Percentiles rank a stretch among this genome's conserved stretches.
phyloP scores from a whole-genome alignment of 2,888 invertebrate genomes.

The Sarcophaga caerulescens region DNA sequence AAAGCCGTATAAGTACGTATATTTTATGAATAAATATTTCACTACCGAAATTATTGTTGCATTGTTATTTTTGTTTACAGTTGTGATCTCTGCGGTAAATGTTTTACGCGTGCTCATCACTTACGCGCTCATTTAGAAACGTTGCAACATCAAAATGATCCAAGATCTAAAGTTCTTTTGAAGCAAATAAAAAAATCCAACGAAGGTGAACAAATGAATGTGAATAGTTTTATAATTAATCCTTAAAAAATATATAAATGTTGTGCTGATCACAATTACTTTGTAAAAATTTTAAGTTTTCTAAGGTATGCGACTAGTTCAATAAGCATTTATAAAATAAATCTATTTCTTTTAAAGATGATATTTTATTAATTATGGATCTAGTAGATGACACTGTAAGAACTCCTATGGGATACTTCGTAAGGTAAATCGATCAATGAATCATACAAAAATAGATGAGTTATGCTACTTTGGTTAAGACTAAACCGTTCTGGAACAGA shows the following conservation, averaged over 20 bases:
- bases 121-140: slow-evolving; percentile 80
- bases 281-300: no score
- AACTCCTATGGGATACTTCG: no score
- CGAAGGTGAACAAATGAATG: slow-evolving; percentile 32
- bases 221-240: not conserved
- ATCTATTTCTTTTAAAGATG: no score
- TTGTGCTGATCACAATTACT: not conserved
- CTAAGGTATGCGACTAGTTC: no score
- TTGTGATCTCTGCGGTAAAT: slow-evolving; percentile 78
- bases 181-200: slow-evolving; percentile 69
- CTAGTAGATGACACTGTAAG: no score
- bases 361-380: no score
- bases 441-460: no score
- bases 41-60: not conserved
- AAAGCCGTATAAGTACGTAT: slow-evolving; percentile 76
- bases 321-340: no score
- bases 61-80: slow-evolving; percentile 65
- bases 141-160: slow-evolving; percentile 78
- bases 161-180: slow-evolving; percentile 71
- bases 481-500: no score
- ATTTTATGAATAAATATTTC: not conserved
- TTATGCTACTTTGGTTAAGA: no score
- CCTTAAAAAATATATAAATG: not conserved
- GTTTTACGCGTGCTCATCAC: slow-evolving; percentile 79
- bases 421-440: no score